Evolutionary conservation across 2,888 invertebrate species (phyloP).

Genomic region (Atrina japonica): DNA sequence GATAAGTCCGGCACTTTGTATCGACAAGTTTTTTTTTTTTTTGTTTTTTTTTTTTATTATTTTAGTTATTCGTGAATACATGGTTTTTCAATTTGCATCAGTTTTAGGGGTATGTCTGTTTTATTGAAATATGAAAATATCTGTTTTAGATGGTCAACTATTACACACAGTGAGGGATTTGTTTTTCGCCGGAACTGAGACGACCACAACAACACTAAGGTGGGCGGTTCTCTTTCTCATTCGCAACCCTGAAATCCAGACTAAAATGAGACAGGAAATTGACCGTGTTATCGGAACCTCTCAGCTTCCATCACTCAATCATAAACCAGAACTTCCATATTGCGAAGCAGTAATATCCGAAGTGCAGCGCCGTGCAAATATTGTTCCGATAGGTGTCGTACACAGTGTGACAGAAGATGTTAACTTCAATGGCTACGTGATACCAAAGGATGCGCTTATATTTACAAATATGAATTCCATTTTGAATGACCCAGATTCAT

Average conservation of each 20-base stretch:
- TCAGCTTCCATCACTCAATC: slow-evolving; percentile 51
- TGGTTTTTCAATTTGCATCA: too few relatives aligned
- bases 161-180: slow-evolving; percentile 54
- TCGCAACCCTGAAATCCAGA: slow-evolving; percentile 85
- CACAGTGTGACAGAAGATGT: slow-evolving; percentile 64
- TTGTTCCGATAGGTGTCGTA: slow-evolving; percentile 59
- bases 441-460: slow-evolving; percentile 66
- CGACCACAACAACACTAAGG: slow-evolving; percentile 90
- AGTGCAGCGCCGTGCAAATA: slow-evolving; percentile 58
- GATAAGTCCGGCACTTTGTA: neutral
- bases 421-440: slow-evolving; percentile 63
- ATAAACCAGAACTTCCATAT: slow-evolving; percentile 57
- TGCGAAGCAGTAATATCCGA: slow-evolving; percentile 72
- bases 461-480: slow-evolving; percentile 63
- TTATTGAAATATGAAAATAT: neutral
- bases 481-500: slow-evolving; percentile 57
- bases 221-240: slow-evolving; percentile 92
- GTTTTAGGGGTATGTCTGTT: too few relatives aligned
- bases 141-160: slow-evolving; percentile 45
- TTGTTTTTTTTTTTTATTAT: too few relatives aligned
- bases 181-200: slow-evolving; percentile 82
- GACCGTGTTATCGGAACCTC: slow-evolving; percentile 74
- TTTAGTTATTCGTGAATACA: too few relatives aligned
- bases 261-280: slow-evolving; percentile 54
- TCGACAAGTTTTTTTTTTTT: too few relatives aligned